phyloP scores from a whole-genome alignment of 2,797 vertebrate species.

The Bryconaethiops microstoma region DNA sequence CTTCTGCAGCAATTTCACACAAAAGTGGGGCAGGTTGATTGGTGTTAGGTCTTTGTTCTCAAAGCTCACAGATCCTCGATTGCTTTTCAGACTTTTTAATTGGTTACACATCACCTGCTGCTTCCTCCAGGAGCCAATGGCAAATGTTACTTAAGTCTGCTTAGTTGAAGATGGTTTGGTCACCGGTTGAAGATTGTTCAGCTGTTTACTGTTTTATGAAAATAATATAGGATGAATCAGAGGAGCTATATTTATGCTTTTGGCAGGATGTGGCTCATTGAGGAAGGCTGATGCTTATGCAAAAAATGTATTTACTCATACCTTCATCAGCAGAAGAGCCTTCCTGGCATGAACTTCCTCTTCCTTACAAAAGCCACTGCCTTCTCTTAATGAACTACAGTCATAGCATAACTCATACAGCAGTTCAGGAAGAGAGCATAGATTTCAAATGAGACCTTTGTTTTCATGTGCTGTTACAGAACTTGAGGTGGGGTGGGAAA shows the following conservation, averaged over 20 bases:
- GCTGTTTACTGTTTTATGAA: background rate
- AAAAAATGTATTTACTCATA: constrained; percentile 2
- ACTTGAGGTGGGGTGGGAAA: too few relatives aligned
- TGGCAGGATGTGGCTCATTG: background rate
- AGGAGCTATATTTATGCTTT: background rate
- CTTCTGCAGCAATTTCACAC: background rate
- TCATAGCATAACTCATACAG: too few relatives aligned
- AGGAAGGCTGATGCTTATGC: background rate
- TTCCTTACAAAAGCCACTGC: background rate
- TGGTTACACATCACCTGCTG: too few relatives aligned
- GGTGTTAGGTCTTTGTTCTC: constrained; percentile 1
- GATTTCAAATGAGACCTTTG: too few relatives aligned
- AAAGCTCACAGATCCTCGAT: background rate
- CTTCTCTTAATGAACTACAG: background rate
- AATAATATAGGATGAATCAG: background rate
- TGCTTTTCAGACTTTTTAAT: background rate
- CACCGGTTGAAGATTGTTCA: too few relatives aligned
- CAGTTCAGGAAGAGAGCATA: too few relatives aligned
- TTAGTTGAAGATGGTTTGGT: background rate
- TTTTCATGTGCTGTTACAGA: too few relatives aligned
- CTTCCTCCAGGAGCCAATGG: too few relatives aligned
- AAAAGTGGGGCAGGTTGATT: background rate
- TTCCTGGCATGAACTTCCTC: background rate
- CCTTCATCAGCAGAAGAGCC: background rate
- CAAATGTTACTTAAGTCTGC: background rate